Evolutionary conservation across 1,140 invertebrate genomes (phyloP), one percentile per base, ranked within the genome.

Genomic region (Elysia chlorotica): DNA sequence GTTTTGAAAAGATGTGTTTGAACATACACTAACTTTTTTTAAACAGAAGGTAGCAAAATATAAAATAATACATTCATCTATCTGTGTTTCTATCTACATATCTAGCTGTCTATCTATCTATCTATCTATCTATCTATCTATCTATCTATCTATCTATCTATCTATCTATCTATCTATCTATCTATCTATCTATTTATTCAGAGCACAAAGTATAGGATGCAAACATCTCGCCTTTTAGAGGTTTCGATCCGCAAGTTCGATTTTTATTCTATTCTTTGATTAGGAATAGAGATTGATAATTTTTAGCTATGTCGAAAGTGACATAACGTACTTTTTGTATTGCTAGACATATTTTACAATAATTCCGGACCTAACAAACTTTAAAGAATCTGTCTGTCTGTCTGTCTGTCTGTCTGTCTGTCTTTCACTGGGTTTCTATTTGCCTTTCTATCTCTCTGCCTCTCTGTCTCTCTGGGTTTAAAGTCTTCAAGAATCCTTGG

Each of bases 391-490:
- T 48, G n/a, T 48, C 41, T 48, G n/a, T 48, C 56, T 59, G 28
- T 59, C 56, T 59, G 28, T 59, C 56, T 59, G 28, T 59, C 56
- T 59, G 28, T 59, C 56, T 59, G 28, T 59, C 56, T 59, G 28
- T 59, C 56, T 59, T 17, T 59, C 56, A n/a, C n/a, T n/a, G n/a
- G n/a, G 25, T 59, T 25, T 59, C 10, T 25, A 14, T 59, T 10
- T 59, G 14, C 28, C 14, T 59, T 25, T 59, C 6, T 59, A 6
- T 59, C 14, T 59, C 4, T 59, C 6, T 70, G 6, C 36, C 19
- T 31, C 30, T 0, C 6, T 59, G 2, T 70, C 0, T 37, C 2
- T 59, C n/a, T 68, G 37, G n/a, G 6, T 35, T 21, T 59, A 23
- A 28, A n/a, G n/a, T n/a, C n/a, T n/a, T n/a, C n/a, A n/a, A n/a